Conservation (phyloP, 2,888 invertebrate genomes). For the Sialis lutaria region DNA sequence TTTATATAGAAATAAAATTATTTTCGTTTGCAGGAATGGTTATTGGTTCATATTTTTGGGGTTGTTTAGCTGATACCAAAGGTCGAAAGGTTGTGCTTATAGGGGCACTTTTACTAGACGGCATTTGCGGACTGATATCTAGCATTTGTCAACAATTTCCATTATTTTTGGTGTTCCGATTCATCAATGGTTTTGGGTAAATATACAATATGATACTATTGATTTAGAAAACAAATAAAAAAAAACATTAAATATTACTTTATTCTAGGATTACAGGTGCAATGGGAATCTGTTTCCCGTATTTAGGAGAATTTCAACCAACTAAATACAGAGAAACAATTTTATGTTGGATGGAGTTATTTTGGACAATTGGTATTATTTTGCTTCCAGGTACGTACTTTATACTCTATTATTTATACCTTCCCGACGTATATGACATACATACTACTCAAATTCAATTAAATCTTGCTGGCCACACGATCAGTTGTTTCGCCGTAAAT, state of each 20-base stretch:
- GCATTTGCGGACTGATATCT: conserved; percentile 50
- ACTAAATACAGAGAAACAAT: conserved; percentile 64
- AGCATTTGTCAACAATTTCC: conserved; percentile 57
- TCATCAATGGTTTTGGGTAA: conserved; percentile 67
- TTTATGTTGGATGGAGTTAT: conserved; percentile 72
- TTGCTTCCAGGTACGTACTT: conserved; percentile 43
- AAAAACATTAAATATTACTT: background rate
- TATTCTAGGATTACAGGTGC: conserved; percentile 54
- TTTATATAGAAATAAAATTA: no score
- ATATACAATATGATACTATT: conserved; percentile 20
- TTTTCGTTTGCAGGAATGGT: conserved; percentile 45
- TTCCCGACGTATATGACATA: background rate
- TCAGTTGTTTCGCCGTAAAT: background rate
- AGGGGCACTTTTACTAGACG: conserved; percentile 54
- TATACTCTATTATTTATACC: background rate
- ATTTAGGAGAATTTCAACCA: conserved; percentile 66
- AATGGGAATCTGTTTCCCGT: conserved; percentile 69
- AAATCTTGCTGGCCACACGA: background rate
- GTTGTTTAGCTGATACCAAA: conserved; percentile 65
- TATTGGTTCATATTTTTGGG: conserved; percentile 71
- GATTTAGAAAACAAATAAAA: background rate
- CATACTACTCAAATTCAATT: no score
- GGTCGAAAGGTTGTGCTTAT: conserved; percentile 61
- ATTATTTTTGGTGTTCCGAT: conserved; percentile 53
- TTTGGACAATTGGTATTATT: conserved; percentile 68